A percentile compares a stretch with the other conserved stretches of the same genome.
Evolutionary conservation across 2,113 vertebrate genomes (phyloP).

Genomic region (Odontophorus gujanensis): DNA sequence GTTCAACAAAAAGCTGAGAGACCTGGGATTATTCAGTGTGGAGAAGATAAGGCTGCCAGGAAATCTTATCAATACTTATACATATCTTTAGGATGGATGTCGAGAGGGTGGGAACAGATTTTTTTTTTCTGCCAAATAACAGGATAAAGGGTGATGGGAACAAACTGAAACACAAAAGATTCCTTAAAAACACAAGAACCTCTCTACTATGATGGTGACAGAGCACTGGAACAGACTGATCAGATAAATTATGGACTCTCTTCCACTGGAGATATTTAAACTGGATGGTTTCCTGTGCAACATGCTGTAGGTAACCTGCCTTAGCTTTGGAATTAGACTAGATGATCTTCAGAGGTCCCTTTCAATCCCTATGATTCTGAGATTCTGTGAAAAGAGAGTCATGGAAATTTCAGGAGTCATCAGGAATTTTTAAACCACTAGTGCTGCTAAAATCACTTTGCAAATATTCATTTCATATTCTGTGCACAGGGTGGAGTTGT

Average conservation of each 20-base stretch:
- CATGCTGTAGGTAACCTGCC: neutral
- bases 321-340: neutral
- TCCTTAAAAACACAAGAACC: no score
- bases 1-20: neutral
- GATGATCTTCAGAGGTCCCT: neutral
- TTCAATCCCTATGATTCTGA: neutral
- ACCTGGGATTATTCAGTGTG: neutral
- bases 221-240: neutral
- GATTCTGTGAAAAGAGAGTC: neutral
- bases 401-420: neutral
- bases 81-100: neutral
- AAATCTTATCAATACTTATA: neutral
- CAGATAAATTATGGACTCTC: neutral
- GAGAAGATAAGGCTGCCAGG: neutral
- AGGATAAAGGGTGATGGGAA: neutral
- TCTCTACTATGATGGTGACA: no score
- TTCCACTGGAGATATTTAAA: neutral
- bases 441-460: neutral
- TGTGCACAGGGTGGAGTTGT: neutral
- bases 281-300: neutral
- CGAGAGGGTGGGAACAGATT: neutral
- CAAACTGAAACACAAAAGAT: neutral
- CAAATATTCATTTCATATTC: neutral
- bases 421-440: neutral
- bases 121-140: neutral